phyloP scores from a whole-genome alignment of 2,797 vertebrate genomes.

The Leptodactylus fallax region DNA sequence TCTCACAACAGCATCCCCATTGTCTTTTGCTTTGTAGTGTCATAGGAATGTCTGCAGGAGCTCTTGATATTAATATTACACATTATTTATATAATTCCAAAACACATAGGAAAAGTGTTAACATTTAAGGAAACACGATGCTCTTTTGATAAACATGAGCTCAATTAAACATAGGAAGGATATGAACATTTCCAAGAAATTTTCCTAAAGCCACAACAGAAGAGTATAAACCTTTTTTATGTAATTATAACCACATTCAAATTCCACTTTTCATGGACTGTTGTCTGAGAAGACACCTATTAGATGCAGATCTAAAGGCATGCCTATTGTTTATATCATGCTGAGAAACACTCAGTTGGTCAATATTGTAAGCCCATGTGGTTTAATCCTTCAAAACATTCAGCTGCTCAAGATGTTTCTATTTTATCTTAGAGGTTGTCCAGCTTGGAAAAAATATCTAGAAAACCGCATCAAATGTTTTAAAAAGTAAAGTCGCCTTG shows the following conservation, averaged over 20 bases:
- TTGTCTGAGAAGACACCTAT: constrained; percentile 78
- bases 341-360: constrained; percentile 14
- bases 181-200: constrained; percentile 80
- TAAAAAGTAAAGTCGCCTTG: too few relatives aligned
- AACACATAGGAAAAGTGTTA: constrained; percentile 45
- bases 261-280: constrained; percentile 81
- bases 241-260: constrained; percentile 82
- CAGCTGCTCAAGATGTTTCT: constrained; percentile 1
- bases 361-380: constrained; percentile 27
- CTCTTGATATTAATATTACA: constrained; percentile 26
- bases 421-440: background rate
- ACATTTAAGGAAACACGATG: constrained; percentile 31
- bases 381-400: constrained; percentile 14
- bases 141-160: constrained; percentile 72
- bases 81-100: constrained; percentile 72
- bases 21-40: background rate
- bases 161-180: constrained; percentile 81
- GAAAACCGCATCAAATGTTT: too few relatives aligned
- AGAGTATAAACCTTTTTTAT: constrained; percentile 76
- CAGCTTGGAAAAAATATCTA: too few relatives aligned
- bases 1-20: background rate
- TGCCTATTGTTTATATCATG: constrained; percentile 63
- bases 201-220: constrained; percentile 76
- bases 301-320: constrained; percentile 73
- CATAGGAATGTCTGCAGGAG: constrained; percentile 4